These are phyloP conservation scores for Agapornis roseicollis DNA, from an alignment of 2,113 vertebrate species.

Conservation along the genomic window DNA sequence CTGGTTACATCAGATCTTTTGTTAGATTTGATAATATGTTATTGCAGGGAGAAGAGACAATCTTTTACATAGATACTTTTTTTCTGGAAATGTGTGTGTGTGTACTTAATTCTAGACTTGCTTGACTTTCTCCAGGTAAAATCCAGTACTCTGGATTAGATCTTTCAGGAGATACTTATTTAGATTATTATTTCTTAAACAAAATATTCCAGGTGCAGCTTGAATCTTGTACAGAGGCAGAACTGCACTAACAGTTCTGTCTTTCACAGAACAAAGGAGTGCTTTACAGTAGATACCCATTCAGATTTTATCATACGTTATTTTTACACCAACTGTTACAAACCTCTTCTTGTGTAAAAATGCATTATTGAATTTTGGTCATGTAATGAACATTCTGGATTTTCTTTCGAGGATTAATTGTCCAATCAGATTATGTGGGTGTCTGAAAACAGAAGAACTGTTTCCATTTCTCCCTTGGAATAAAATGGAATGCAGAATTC, in stretches of 20 bases:
- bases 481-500: neutral
- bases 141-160: neutral
- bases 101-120: neutral
- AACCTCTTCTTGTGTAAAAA: neutral
- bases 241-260: neutral
- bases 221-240: neutral
- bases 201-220: neutral
- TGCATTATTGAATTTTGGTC: neutral
- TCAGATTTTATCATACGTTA: neutral
- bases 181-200: neutral
- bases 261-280: neutral
- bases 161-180: neutral
- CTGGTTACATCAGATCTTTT: slow-evolving; percentile 43
- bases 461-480: neutral
- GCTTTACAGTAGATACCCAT: neutral
- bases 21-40: slow-evolving; percentile 62
- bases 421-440: neutral
- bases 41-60: slow-evolving; percentile 14
- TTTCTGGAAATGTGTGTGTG: neutral
- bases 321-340: neutral
- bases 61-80: neutral
- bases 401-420: neutral
- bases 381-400: neutral
- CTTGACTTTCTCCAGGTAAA: neutral
- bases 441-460: neutral